Conservation (phyloP, 2,113 vertebrate genomes). For the Pholis gunnellus region DNA sequence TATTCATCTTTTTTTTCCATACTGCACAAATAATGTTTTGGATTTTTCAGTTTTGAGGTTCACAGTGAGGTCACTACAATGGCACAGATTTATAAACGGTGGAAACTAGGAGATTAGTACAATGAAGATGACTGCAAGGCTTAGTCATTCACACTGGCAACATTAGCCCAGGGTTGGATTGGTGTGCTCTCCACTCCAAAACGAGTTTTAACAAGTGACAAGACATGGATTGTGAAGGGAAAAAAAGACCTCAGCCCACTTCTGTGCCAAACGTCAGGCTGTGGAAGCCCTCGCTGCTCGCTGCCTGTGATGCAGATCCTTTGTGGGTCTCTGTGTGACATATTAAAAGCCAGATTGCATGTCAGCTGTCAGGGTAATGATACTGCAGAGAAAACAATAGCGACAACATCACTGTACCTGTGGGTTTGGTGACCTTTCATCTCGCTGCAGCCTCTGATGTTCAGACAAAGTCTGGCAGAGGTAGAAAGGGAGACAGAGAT, state of each 20-base stretch:
- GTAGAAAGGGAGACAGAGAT: conserved; percentile 69
- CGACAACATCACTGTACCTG: conserved; percentile 43
- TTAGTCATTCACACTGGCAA: conserved; percentile 80
- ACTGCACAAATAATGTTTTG: conserved; percentile 14
- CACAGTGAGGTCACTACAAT: conserved; percentile 71
- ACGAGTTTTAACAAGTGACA: conserved; percentile 80
- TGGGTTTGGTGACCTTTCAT: conserved; percentile 69
- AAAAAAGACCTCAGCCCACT: conserved; percentile 49
- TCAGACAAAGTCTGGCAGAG: conserved; percentile 72
- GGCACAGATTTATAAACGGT: conserved; percentile 62
- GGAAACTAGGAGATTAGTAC: conserved; percentile 74
- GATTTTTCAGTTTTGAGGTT: conserved; percentile 68
- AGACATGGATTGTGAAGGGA: conserved; percentile 64
- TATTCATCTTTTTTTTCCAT: not conserved
- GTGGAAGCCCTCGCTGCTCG: conserved; percentile 43
- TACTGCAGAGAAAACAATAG: conserved; percentile 67
- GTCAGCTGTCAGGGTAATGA: conserved; percentile 70
- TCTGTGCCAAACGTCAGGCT: conserved; percentile 62
- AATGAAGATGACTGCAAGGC: conserved; percentile 78
- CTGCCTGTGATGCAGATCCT: conserved; percentile 14
- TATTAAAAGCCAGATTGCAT: conserved; percentile 64
- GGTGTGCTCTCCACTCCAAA: conserved; percentile 69
- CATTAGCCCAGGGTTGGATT: conserved; percentile 70
- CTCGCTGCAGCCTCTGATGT: conserved; percentile 62
- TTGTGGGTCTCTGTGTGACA: conserved; percentile 57